These are phyloP conservation scores for Cyanoliseus patagonus DNA, from an alignment of 2,113 vertebrate species.

Conservation along the genomic window DNA sequence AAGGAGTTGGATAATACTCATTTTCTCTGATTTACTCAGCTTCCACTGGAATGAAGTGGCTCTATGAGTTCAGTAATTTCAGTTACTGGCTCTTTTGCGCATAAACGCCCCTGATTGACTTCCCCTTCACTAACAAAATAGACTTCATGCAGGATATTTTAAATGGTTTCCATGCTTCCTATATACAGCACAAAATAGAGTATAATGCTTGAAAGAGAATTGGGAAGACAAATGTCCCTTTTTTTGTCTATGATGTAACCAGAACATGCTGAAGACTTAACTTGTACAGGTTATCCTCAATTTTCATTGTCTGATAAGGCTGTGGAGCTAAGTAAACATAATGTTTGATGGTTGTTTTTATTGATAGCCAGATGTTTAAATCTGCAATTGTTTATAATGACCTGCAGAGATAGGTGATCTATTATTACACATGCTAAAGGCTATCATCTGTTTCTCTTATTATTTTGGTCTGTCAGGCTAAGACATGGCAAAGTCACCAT, in stretches of 20 bases:
- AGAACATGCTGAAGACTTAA: background rate
- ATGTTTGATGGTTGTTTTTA: conserved; percentile 8
- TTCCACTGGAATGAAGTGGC: background rate
- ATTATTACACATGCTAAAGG: background rate
- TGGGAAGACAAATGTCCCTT: background rate
- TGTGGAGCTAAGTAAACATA: background rate
- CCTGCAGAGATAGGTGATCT: background rate
- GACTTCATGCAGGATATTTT: background rate
- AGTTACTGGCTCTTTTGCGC: background rate
- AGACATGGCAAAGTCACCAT: background rate
- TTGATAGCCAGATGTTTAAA: background rate
- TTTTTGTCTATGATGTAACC: background rate
- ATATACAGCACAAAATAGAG: background rate
- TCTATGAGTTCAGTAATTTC: background rate
- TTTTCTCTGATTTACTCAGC: background rate
- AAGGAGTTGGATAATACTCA: background rate
- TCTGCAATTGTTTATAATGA: background rate
- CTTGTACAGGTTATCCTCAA: background rate
- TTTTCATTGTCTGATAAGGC: background rate
- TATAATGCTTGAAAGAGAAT: background rate
- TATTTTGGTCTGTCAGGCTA: background rate
- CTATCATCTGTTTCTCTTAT: background rate
- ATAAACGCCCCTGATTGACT: background rate
- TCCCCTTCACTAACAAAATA: background rate
- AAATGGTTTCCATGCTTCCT: background rate